A percentile compares a stretch with the other conserved stretches of the same genome.
phyloP scores from a whole-genome alignment of 2,888 invertebrate genomes.

The Ditula angustiorana region DNA sequence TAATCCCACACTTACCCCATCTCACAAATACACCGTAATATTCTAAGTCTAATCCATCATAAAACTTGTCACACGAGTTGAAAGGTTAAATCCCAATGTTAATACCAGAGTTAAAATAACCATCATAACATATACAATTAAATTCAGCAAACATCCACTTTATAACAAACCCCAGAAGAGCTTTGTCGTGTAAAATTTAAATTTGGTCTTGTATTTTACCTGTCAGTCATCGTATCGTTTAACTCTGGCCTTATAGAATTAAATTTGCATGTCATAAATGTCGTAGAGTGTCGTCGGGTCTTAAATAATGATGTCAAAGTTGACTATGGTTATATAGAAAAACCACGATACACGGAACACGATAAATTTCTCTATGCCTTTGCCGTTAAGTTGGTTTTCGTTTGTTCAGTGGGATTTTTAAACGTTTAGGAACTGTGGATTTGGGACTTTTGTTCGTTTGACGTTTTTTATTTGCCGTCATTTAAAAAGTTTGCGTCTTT shows the following conservation, averaged over 20 bases:
- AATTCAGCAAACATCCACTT: not conserved
- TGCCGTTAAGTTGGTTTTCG: not conserved
- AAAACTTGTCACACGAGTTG: conserved; percentile 34
- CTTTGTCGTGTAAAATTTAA: conserved; percentile 34
- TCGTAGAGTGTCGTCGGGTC: conserved; percentile 51
- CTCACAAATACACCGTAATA: not conserved
- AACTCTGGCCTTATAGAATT: conserved; percentile 41
- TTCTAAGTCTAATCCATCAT: conserved; percentile 10
- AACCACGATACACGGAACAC: not conserved
- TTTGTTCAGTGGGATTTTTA: not conserved
- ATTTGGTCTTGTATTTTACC: conserved; percentile 38
- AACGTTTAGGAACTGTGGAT: not conserved
- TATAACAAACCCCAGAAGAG: not conserved
- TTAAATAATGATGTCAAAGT: conserved; percentile 47
- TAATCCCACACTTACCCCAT: not conserved
- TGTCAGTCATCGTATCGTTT: conserved; percentile 34
- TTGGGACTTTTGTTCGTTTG: not conserved
- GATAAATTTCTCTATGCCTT: too few species aligned
- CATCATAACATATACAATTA: not conserved
- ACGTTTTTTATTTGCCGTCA: not conserved
- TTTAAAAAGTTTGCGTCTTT: conserved; percentile 1
- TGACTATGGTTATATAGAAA: conserved; percentile 22
- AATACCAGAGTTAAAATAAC: conserved; percentile 4
- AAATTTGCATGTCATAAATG: conserved; percentile 52
- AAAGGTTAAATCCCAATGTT: conserved; percentile 22